Conservation (phyloP, 2,113 vertebrate genomes). For the Brachyhypopomus occidentalis region DNA sequence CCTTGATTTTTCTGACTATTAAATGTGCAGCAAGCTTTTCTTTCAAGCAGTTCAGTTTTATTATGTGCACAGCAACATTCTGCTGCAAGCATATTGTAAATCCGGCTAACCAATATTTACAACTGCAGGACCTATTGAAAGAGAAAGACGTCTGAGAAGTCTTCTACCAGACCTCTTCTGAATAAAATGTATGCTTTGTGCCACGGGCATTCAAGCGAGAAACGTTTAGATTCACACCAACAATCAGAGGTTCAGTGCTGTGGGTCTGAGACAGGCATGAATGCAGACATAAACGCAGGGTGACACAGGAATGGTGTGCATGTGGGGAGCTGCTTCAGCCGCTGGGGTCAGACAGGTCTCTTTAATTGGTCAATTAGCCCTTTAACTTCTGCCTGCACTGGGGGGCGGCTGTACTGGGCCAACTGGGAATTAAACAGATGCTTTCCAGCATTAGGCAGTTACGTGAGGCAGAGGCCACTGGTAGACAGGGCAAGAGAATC, state of each 20-base stretch:
- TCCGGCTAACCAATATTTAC: background rate
- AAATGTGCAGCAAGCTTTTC: background rate
- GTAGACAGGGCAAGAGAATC: conserved; percentile 1
- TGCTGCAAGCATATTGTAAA: background rate
- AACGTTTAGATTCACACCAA: background rate
- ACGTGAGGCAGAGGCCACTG: background rate
- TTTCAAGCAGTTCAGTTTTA: background rate
- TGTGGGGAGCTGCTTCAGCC: conserved; percentile 40
- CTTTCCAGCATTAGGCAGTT: conserved; percentile 58
- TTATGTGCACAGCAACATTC: background rate
- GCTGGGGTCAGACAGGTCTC: conserved; percentile 59
- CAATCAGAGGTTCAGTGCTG: background rate
- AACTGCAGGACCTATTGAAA: background rate
- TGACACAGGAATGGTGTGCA: background rate
- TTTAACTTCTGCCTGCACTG: conserved; percentile 67
- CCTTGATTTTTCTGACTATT: background rate
- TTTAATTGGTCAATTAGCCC: conserved; percentile 67
- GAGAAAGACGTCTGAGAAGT: too few species aligned
- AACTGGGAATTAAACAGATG: conserved; percentile 68
- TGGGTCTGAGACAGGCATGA: background rate
- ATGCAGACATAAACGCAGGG: background rate
- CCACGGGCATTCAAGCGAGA: background rate
- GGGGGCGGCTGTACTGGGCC: conserved; percentile 70
- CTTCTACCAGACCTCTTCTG: too few species aligned
- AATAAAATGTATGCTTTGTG: too few species aligned